Conservation (phyloP, 2,888 invertebrate genomes). For the Megamerina dolium region DNA sequence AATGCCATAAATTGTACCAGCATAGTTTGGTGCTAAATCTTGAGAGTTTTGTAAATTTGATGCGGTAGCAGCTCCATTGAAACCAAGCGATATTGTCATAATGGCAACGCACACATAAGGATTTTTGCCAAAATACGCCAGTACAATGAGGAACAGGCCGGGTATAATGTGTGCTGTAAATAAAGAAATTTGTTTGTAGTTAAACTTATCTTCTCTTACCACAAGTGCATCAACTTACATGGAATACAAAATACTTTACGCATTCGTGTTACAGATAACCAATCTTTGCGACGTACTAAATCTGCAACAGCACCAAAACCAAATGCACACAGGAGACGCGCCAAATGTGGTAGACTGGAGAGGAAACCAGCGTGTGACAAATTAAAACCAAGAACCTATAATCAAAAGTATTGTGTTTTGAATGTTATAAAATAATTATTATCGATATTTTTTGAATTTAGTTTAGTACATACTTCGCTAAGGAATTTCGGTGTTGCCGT, state of each 20-base stretch:
- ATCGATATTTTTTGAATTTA: neutral
- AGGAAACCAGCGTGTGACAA: slow-evolving; percentile 64
- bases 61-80: slow-evolving; percentile 59
- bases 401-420: neutral
- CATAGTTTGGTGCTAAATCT: slow-evolving; percentile 69
- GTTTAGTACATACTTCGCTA: slow-evolving; percentile 53
- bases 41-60: slow-evolving; percentile 60
- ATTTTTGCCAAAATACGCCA: slow-evolving; percentile 60
- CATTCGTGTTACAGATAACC: slow-evolving; percentile 54
- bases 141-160: slow-evolving; percentile 52
- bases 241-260: slow-evolving; percentile 62
- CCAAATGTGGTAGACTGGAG: slow-evolving; percentile 66
- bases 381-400: slow-evolving; percentile 60
- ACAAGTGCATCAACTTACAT: slow-evolving; percentile 49
- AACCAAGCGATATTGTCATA: slow-evolving; percentile 64
- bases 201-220: slow-evolving; percentile 28
- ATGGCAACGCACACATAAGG: slow-evolving; percentile 58
- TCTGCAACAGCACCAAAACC: slow-evolving; percentile 68
- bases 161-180: slow-evolving; percentile 55
- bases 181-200: neutral
- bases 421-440: neutral
- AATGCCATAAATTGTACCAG: slow-evolving; percentile 66
- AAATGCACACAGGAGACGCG: slow-evolving; percentile 62
- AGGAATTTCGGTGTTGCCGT: slow-evolving; percentile 72
- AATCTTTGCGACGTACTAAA: slow-evolving; percentile 51